Conservation (phyloP, 2,888 invertebrate genomes). For the Cryptocephalus primarius region DNA sequence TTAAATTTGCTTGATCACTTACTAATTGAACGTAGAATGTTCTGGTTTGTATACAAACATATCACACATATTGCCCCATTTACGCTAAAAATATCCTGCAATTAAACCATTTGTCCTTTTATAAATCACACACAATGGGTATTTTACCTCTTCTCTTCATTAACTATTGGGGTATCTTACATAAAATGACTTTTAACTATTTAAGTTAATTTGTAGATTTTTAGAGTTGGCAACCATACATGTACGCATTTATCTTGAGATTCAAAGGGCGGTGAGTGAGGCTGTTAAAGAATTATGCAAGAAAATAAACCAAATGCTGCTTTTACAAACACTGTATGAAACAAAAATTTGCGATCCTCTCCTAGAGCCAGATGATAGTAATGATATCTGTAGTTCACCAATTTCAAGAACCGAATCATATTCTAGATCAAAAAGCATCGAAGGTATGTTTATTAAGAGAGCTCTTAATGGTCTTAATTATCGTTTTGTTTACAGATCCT, state of each 20-base stretch:
- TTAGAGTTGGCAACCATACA: slow-evolving; percentile 42
- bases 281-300: slow-evolving; percentile 50
- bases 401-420: slow-evolving; percentile 27
- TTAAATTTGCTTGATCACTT: no score
- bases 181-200: not conserved
- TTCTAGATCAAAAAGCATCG: slow-evolving; percentile 30
- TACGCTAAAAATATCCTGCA: not conserved
- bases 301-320: slow-evolving; percentile 55
- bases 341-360: slow-evolving; percentile 54
- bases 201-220: slow-evolving; percentile 36
- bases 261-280: slow-evolving; percentile 42
- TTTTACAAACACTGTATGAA: slow-evolving; percentile 57
- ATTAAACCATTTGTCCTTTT: not conserved
- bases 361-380: slow-evolving; percentile 49
- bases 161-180: not conserved
- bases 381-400: slow-evolving; percentile 20
- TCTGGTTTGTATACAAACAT: no score
- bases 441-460: slow-evolving; percentile 22
- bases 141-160: not conserved
- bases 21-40: no score
- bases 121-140: not conserved
- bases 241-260: slow-evolving; percentile 41
- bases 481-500: slow-evolving; percentile 11
- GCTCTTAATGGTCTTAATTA: not conserved
- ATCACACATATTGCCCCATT: not conserved